Conservation (phyloP, 2,113 vertebrate genomes). For the Sander lucioperca region DNA sequence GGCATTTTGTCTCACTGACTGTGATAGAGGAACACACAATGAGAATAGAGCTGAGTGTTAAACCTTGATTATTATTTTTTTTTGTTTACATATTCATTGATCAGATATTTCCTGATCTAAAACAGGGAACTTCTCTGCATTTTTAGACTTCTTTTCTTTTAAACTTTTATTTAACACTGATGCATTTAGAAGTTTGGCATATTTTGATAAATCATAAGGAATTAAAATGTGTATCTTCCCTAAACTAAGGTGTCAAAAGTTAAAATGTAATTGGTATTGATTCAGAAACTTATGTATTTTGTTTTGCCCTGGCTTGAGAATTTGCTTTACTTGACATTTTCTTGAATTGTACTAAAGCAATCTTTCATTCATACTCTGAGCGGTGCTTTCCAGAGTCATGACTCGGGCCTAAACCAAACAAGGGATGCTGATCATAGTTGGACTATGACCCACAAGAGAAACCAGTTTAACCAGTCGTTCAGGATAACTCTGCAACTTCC, state of each 20-base stretch:
- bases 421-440: not conserved
- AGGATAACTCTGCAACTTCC: not conserved
- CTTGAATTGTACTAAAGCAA: not conserved
- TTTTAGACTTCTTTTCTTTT: not conserved
- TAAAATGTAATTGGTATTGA: too few species aligned
- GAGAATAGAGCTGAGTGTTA: not conserved
- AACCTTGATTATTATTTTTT: not conserved
- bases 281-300: not conserved
- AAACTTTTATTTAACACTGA: not conserved
- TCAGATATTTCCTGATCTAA: not conserved
- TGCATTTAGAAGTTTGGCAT: not conserved
- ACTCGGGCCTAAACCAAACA: not conserved
- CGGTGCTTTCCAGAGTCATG: not conserved
- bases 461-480: constrained; percentile 28
- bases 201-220: not conserved
- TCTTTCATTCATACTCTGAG: not conserved
- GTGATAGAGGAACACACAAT: not conserved
- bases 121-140: not conserved
- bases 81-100: not conserved
- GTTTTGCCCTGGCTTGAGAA: not conserved
- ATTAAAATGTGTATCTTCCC: not conserved
- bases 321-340: not conserved
- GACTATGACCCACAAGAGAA: not conserved
- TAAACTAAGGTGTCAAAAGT: not conserved
- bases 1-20: not conserved